phyloP scores from a whole-genome alignment of 2,888 invertebrate species.

The Lydus trimaculatus region DNA sequence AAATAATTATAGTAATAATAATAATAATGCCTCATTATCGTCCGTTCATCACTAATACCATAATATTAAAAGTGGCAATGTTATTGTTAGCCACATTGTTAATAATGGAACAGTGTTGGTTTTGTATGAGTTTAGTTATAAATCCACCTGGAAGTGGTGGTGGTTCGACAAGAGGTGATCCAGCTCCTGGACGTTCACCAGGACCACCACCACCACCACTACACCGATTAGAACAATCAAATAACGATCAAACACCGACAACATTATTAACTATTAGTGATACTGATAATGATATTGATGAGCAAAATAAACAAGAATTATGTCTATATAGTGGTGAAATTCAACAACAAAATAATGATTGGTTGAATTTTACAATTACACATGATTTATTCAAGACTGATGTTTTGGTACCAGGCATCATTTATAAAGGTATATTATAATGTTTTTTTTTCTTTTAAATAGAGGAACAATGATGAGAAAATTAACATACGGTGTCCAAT shows the following conservation, averaged over 20 bases:
- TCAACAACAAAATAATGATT: constrained; percentile 53
- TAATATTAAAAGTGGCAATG: constrained; percentile 13
- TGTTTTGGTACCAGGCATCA: constrained; percentile 63
- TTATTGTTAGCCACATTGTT: constrained; percentile 20
- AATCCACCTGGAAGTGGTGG: constrained; percentile 50
- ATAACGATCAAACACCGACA: constrained; percentile 27
- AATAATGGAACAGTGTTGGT: constrained; percentile 18
- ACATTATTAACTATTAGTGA: constrained; percentile 18
- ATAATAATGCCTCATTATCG: constrained; percentile 4
- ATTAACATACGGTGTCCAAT: background rate
- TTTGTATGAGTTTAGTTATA: constrained; percentile 39
- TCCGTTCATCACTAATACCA: background rate
- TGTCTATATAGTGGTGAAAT: constrained; percentile 9
- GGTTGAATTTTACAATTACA: constrained; percentile 63
- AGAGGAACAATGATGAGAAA: background rate
- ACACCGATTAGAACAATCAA: background rate
- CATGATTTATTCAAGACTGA: constrained; percentile 65
- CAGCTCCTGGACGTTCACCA: constrained; percentile 72
- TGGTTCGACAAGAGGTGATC: constrained; percentile 66
- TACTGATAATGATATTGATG: constrained; percentile 25
- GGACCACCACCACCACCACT: constrained; percentile 63
- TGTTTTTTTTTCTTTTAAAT: background rate
- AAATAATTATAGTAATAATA: background rate
- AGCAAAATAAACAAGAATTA: constrained; percentile 5
- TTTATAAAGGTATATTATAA: constrained; percentile 64